Conservation (phyloP, 2,113 vertebrate species). For the Tragelaphus imberbis region DNA sequence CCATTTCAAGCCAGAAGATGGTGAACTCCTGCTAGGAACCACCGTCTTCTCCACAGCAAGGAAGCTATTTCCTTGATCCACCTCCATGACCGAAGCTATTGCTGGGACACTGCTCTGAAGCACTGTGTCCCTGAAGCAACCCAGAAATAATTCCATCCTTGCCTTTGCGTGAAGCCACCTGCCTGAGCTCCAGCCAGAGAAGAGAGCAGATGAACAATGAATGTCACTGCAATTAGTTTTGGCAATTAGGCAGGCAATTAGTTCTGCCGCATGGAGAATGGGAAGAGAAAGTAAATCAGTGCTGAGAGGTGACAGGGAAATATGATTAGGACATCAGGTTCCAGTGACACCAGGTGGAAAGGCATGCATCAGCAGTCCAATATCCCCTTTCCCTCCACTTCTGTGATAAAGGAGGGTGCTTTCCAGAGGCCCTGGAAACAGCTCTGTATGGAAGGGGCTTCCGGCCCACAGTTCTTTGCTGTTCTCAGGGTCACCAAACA, state of each 20-base stretch:
- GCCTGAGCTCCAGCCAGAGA: slow-evolving; percentile 40
- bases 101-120: neutral
- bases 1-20: neutral
- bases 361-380: neutral
- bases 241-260: slow-evolving; percentile 73
- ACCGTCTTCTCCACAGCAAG: neutral
- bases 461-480: too few species aligned
- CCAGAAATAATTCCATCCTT: slow-evolving; percentile 25
- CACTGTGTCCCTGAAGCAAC: neutral
- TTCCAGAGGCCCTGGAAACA: neutral
- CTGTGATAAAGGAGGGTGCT: accelerated
- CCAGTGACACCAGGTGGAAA: slow-evolving; percentile 17
- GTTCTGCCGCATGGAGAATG: slow-evolving; percentile 50
- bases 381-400: neutral
- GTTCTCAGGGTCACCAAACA: neutral
- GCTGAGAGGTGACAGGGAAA: slow-evolving; percentile 59
- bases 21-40: neutral
- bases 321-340: slow-evolving; percentile 22
- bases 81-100: neutral
- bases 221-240: slow-evolving; percentile 72
- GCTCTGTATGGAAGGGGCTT: neutral
- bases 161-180: slow-evolving; percentile 45
- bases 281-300: slow-evolving; percentile 64
- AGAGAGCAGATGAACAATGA: slow-evolving; percentile 70
- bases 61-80: neutral